Base-by-base conservation (phyloP, 2,797 vertebrate genomes). In the Syngnathus acus region DNA sequence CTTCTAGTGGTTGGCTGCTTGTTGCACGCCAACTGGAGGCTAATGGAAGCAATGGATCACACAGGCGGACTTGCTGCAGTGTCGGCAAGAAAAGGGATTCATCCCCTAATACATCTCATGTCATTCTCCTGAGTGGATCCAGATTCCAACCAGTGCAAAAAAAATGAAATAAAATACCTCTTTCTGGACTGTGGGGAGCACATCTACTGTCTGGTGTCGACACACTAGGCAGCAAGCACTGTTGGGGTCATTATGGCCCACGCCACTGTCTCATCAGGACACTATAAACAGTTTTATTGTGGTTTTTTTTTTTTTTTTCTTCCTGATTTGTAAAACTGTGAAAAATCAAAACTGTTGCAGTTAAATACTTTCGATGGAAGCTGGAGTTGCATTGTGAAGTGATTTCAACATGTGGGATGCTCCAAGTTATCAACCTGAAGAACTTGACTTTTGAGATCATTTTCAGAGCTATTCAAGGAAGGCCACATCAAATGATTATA, bases 1-100 rank as follows among this genome's bases (percentile, higher is more conserved):
- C 38, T 38, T 59, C 57, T 37, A 59, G 57, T 59, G 16, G 32
- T 59, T 59, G 21, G 5, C 53, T 54, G 53, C 53, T 54, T 54
- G 21, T 6, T 54, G 53, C 21, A 54, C n/a, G 23, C 53, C 53
- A 54, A 54, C 21, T 54, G 57, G 57, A 59, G 57, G 37, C 57
- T 37, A 38, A 59, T 59, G 26, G 32, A 38, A 7, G 26, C 55
- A 58, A 58, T 58, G 57, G 37, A 40, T 21, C 39, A 61, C 59
- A 61, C 14, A 17, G 54, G 26, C 26, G 26, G 23, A 32, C 26
- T 32, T 55, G 13, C 54, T 6, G 54, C 54, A 55, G 23, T 32
- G 26, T 5, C 26, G 17, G 14, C 32, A 32, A 38, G 14, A 17
- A 14, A 57, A 32, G 16, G 14, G 26, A 57, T 57, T 37, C 55